Evolutionary conservation across 2,888 invertebrate species (phyloP), one percentile per base, ranked within the genome.

Genomic region (Drosophila mettleri): DNA sequence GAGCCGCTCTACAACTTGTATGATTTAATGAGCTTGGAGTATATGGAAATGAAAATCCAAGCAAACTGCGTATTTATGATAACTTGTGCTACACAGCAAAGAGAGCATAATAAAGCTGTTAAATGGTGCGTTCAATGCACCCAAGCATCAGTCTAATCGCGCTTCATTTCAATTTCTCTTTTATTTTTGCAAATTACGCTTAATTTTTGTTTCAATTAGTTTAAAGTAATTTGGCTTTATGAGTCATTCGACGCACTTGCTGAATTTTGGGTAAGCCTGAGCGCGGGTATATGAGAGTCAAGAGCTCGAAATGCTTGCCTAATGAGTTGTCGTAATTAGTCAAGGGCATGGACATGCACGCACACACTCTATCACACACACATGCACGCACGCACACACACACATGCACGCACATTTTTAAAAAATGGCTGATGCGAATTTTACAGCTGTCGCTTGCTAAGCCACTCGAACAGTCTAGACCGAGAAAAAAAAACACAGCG

Each of bases 381-480:
- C n/a, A 16, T 34, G 38, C 51, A 33, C 60, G 31, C 41, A 59
- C 49, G 22, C 46, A 36, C 41, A 36, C 24, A 27, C 22, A 3
- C 59, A 18, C 34, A 7, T 14, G 5, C 9, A 8, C 14, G n/a
- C 5, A 7, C 20, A 43, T 48, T 29, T 49, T 22, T n/a, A 6
- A 49, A 33, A 73, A 68, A 34, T 58, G 59, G 46, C 52, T 60
- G 55, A 60, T 67, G 59, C 39, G 60, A 27, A 57, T 73, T 74
- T 74, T 72, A 77, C 73, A 74, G 59, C 49, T 36, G 38, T 14
- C 51, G 38, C 24, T 29, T 20, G 46, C 41, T 74, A 71, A 74
- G 52, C 76, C 53, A 59, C 27, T 38, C 53, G 62, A 52, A 59
- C 41, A 36, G 62, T 88, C 83, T 84, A 84, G 83, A 88, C 83